Evolutionary conservation across 2,888 invertebrate genomes (phyloP).

Genomic region (Hemicrepidius hirtus): DNA sequence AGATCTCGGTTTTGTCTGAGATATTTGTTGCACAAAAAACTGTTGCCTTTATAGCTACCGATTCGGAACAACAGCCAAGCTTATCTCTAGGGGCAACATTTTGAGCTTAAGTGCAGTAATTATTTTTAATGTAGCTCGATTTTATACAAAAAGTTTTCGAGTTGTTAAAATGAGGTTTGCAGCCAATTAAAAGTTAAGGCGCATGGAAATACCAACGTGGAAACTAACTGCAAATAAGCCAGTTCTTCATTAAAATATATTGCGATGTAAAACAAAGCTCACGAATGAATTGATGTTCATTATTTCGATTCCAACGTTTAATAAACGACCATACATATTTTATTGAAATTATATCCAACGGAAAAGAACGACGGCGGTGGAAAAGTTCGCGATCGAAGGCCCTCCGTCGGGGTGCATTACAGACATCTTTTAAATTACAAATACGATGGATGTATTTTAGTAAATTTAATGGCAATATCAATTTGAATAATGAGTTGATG

Average conservation of each 20-base stretch:
- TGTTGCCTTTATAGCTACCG: constrained; percentile 41
- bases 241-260: constrained; percentile 47
- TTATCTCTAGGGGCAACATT: constrained; percentile 42
- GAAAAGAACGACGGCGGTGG: constrained; percentile 18
- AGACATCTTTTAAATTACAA: constrained; percentile 33
- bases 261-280: constrained; percentile 29
- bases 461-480: constrained; percentile 59
- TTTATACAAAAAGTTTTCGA: constrained; percentile 43
- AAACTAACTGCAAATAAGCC: constrained; percentile 50
- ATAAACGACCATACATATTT: constrained; percentile 45
- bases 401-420: background rate
- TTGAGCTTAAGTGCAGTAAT: constrained; percentile 47
- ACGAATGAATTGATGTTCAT: constrained; percentile 40
- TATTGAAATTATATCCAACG: constrained; percentile 40
- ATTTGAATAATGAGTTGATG: constrained; percentile 61
- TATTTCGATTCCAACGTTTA: constrained; percentile 42
- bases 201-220: constrained; percentile 52
- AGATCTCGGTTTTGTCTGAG: constrained; percentile 32
- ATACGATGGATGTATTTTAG: constrained; percentile 50
- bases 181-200: constrained; percentile 60
- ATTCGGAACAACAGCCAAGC: constrained; percentile 20
- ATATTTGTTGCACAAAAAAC: constrained; percentile 39
- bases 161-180: constrained; percentile 50
- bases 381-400: constrained; percentile 19
- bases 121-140: constrained; percentile 51